Conservation (phyloP, 2,888 invertebrate species). For the Choristoneura rosaceana region DNA sequence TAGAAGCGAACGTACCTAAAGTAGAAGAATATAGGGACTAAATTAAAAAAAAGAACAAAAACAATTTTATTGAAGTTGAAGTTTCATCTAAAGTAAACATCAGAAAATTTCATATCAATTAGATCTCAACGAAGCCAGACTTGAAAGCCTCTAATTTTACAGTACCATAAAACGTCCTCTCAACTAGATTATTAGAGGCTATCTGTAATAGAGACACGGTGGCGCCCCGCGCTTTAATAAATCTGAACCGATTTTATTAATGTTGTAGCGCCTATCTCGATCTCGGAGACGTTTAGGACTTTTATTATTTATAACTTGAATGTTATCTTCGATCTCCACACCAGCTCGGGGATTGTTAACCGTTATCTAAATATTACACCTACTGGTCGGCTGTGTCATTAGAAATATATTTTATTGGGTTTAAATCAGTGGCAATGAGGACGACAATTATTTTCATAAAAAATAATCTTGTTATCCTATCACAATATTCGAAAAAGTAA, state of each 20-base stretch:
- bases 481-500: too few species aligned
- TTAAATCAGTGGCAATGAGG: conserved; percentile 7
- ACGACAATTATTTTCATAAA: not conserved
- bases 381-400: conserved; percentile 26
- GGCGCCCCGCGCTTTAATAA: conserved; percentile 76
- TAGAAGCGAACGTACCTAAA: not conserved
- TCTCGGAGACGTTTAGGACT: conserved; percentile 74
- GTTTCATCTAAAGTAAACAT: not conserved
- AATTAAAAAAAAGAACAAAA: not conserved
- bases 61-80: not conserved
- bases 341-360: conserved; percentile 53
- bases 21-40: too few species aligned
- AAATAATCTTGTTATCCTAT: too few species aligned
- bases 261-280: conserved; percentile 80
- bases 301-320: conserved; percentile 80
- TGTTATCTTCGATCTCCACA: conserved; percentile 66
- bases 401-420: conserved; percentile 31
- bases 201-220: conserved; percentile 73
- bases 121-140: conserved; percentile 2
- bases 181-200: conserved; percentile 50
- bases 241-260: conserved; percentile 80
- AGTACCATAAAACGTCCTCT: conserved; percentile 34
- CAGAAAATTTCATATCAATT: not conserved
- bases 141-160: conserved; percentile 28
- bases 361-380: conserved; percentile 49